These are phyloP conservation scores for Eledona agricola DNA, from an alignment of 2,888 invertebrate species.

Conservation along the genomic window DNA sequence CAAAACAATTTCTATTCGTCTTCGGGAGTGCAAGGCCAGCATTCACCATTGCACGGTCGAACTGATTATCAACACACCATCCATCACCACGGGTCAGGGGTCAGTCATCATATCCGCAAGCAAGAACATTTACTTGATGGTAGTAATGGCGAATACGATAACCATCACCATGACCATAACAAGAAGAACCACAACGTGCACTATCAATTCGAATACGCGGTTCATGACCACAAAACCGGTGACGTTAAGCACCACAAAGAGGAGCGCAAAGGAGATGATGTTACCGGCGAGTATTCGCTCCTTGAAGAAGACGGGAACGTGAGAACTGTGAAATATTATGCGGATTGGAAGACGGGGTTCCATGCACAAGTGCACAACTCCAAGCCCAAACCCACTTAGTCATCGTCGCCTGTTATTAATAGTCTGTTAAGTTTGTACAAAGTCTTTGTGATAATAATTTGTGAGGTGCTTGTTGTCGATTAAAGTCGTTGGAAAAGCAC, in stretches of 20 bases:
- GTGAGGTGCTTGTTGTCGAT: slow-evolving; percentile 12
- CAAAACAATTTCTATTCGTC: too few species aligned
- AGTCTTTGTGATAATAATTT: slow-evolving; percentile 23
- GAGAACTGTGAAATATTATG: slow-evolving; percentile 77
- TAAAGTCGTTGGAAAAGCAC: slow-evolving; percentile 14
- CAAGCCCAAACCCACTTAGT: slow-evolving; percentile 38
- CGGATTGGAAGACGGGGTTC: slow-evolving; percentile 82
- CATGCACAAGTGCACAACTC: slow-evolving; percentile 75
- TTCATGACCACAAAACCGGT: slow-evolving; percentile 78
- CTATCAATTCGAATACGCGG: slow-evolving; percentile 78
- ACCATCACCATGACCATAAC: slow-evolving; percentile 21
- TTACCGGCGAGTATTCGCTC: slow-evolving; percentile 68
- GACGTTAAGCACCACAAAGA: slow-evolving; percentile 79
- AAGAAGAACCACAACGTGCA: slow-evolving; percentile 43
- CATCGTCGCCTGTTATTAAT: not conserved
- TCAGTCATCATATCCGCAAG: slow-evolving; percentile 24
- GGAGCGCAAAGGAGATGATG: slow-evolving; percentile 77
- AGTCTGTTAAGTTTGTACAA: slow-evolving; percentile 22
- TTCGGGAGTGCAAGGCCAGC: not conserved
- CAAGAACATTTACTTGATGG: slow-evolving; percentile 21
- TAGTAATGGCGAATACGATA: slow-evolving; percentile 3
- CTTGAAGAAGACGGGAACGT: slow-evolving; percentile 79
- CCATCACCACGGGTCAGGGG: slow-evolving; percentile 19
- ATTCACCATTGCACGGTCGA: slow-evolving; percentile 16
- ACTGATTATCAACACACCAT: slow-evolving; percentile 7